Base-by-base conservation (phyloP, 2,797 vertebrate species). In the Sphenopsis melanotis region DNA sequence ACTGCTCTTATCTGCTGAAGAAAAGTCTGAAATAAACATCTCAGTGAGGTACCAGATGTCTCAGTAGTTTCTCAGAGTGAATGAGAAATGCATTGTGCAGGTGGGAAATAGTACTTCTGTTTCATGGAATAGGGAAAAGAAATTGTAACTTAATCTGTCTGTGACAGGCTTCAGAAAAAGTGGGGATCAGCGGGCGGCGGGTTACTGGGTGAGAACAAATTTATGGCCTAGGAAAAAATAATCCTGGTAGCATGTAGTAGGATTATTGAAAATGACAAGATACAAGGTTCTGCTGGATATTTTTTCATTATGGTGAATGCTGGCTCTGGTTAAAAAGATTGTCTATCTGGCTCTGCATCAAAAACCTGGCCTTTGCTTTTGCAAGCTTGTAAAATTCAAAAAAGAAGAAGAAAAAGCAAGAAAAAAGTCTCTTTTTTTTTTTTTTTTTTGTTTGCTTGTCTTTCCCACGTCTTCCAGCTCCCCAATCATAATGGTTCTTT, bases 161-260 rank as follows among this genome's bases (percentile, higher is more conserved):
- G 90, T 87, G 95, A 97, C 93, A 79, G 93, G 92, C 90, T 93
- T 95, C 8, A 32, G 94, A 95, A 96, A 95, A 77, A 93, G 80
- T 81, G n/a, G 59, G 42, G 87, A 97, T 97, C 92, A 91, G 50
- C 5, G 0, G 83, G 84, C 87, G 85, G 87, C 94, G 87, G 93
- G 82, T 95, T 94, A 96, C 90, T 88, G 66, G 83, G 91, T 89
- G 94, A 87, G 95, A 95, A 95, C 93, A 97, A 87, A 96, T 98
- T 97, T 98, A 97, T 96, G 90, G 66, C n/a, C 66, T 84, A 89
- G 74, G 68, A 92, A 92, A 89, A 92, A 94, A 91, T 94, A 96
- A 96, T 96, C 83, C 77, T 30, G 6, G 21, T 87, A 64, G 84
- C 91, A 92, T 97, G 95, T 76, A 92, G 83, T 52, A 69, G 89